Base-by-base conservation (phyloP, 2,888 invertebrate species). In the Mythimna albipuncta region DNA sequence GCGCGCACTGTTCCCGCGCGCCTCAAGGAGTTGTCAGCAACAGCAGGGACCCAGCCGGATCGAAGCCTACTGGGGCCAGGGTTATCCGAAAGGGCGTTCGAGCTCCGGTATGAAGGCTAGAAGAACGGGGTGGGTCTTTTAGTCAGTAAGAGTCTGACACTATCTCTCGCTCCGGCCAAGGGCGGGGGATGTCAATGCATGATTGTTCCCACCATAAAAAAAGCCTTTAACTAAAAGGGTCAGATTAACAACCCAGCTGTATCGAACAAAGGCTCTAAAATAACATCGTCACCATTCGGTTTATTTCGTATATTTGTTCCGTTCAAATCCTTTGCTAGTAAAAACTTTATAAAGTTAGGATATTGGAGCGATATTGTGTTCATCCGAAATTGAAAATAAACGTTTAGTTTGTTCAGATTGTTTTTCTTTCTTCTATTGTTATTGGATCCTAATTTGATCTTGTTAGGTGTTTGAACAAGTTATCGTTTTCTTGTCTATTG, bases 281-380 rank as follows among this genome's bases (percentile, higher is more conserved):
- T 71, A 64, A 79, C 72, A 66, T 74, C 72, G 70, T 65, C 64
- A 59, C 65, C 59, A 61, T 71, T 71, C 66, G 38, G 67, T 72
- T 85, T 57, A 61, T 76, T 41, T 38, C 72, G 19, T 71, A 19
- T 54, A 73, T 76, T 83, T 64, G 65, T 72, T 68, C 38, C 52
- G 64, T 32, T 58, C 47, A 5, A 63, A 68, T 47, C 62, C 61
- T 71, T 61, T 54, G 52, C 50, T 41, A 9, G 62, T 52, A 44
- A 70, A 78, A 67, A 82, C 50, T 62, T 68, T 79, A 78, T 10
- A 38, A 47, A 73, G 83, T 66, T 47, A 69, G 79, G 68, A 57
- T 82, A 78, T 82, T 78, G 67, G 26, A 59, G 50, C 52, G 47
- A 54, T 44, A 65, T 78, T 54, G 66, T 52, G 21, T 72, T 78